A percentile compares a stretch with the other conserved stretches of the same genome.
Evolutionary conservation across 1,140 invertebrate genomes (phyloP).

Genomic region (Batillaria attramentaria): DNA sequence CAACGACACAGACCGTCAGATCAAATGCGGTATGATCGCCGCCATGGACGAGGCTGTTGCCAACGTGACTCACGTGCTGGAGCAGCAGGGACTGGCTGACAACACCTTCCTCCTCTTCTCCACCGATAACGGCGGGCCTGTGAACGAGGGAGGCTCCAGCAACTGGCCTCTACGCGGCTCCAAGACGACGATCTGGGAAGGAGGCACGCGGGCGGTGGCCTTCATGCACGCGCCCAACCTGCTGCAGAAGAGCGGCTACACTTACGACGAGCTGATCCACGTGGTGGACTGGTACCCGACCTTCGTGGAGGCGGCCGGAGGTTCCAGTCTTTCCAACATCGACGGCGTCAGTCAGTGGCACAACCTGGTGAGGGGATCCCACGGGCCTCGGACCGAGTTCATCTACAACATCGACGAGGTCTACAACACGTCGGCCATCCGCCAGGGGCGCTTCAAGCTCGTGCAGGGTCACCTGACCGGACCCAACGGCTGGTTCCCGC

Average conservation of each 20-base stretch:
- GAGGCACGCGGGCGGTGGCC: slow-evolving; percentile 60
- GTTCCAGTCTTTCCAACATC: neutral
- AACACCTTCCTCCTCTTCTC: slow-evolving; percentile 65
- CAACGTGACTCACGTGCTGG: slow-evolving; percentile 80
- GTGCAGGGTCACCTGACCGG: slow-evolving; percentile 20
- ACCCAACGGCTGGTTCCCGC: slow-evolving; percentile 28
- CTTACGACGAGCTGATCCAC: slow-evolving; percentile 77
- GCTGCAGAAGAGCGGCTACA: slow-evolving; percentile 32
- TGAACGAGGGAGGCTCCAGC: slow-evolving; percentile 85
- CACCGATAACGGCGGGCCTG: slow-evolving; percentile 72
- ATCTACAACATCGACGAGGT: slow-evolving; percentile 39
- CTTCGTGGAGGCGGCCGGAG: slow-evolving; percentile 73
- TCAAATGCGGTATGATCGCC: slow-evolving; percentile 78
- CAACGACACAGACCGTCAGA: neutral
- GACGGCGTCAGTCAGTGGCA: slow-evolving; percentile 42
- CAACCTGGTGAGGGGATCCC: neutral
- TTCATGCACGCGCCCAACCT: slow-evolving; percentile 38
- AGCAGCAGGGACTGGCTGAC: slow-evolving; percentile 69
- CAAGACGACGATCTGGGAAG: slow-evolving; percentile 73
- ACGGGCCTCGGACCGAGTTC: slow-evolving; percentile 26
- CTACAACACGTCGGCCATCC: slow-evolving; percentile 47
- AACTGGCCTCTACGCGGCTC: slow-evolving; percentile 71
- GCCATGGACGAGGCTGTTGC: slow-evolving; percentile 90
- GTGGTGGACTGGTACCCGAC: slow-evolving; percentile 93
- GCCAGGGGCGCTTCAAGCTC: slow-evolving; percentile 38